Percentiles rank a stretch among this genome's conserved stretches.
These are phyloP conservation scores for Zoanthus sociatus DNA, from an alignment of 92 coral and sea anemone genomes.

Conservation along the genomic window DNA sequence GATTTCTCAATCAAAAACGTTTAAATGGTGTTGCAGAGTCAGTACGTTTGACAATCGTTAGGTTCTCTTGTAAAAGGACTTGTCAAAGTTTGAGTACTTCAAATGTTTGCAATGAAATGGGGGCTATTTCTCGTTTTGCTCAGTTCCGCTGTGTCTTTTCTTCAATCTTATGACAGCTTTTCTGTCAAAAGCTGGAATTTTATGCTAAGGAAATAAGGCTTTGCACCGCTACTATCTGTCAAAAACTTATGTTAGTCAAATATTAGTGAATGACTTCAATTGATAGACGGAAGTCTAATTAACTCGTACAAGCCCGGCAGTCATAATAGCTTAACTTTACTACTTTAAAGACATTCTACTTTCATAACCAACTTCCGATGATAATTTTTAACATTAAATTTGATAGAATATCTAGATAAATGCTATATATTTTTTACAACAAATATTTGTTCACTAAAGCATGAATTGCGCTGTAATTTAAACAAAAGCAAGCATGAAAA, in stretches of 20 bases:
- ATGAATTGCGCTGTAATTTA: not conserved
- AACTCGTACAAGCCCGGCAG: not conserved
- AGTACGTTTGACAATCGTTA: not conserved
- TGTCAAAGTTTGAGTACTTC: constrained; percentile 13
- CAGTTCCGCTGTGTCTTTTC: not conserved
- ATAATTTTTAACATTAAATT: not conserved
- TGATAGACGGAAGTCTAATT: not conserved
- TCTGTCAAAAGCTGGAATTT: no score
- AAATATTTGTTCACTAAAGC: not conserved
- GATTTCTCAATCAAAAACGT: not conserved
- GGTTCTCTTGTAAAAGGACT: not conserved
- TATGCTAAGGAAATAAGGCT: not conserved
- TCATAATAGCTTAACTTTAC: not conserved
- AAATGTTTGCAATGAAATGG: not conserved
- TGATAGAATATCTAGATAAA: not conserved
- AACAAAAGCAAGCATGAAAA: not conserved
- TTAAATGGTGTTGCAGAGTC: not conserved
- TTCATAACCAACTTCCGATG: not conserved
- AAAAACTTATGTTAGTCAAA: not conserved
- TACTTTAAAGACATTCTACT: not conserved
- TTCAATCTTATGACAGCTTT: not conserved
- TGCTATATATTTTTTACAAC: not conserved
- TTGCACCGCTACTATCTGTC: not conserved
- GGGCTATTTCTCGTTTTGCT: not conserved
- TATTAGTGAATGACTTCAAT: not conserved